These are phyloP conservation scores for Bombus superbus DNA, from an alignment of 1,140 invertebrate genomes.

Conservation along the genomic window DNA sequence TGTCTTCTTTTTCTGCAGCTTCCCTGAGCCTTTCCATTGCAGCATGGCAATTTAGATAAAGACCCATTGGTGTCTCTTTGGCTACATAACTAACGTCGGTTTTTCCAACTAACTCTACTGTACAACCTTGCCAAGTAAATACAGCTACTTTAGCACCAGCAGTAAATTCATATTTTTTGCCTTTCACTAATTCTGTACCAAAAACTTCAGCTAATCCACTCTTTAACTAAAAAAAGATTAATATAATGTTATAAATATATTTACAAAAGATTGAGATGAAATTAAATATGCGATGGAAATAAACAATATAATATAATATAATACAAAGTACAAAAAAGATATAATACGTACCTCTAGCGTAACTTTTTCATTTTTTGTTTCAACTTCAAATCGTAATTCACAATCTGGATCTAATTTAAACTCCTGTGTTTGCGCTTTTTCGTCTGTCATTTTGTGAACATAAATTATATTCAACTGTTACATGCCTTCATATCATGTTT, in stretches of 20 bases:
- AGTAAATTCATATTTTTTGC: slow-evolving; percentile 95
- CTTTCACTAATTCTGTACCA: slow-evolving; percentile 97
- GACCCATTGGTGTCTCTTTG: slow-evolving; percentile 97
- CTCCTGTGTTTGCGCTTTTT: slow-evolving; percentile 84
- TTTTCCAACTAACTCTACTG: slow-evolving; percentile 91
- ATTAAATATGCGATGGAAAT: not conserved
- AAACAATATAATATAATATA: slow-evolving; percentile 7
- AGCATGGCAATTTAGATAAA: slow-evolving; percentile 97
- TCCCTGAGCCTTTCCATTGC: slow-evolving; percentile 95
- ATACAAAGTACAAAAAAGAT: not conserved
- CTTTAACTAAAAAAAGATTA: slow-evolving; percentile 85
- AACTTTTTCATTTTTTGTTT: slow-evolving; percentile 93
- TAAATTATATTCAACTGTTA: not conserved
- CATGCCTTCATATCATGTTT: not conserved
- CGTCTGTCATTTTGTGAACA: slow-evolving; percentile 71
- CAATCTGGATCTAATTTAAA: slow-evolving; percentile 94
- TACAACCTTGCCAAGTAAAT: slow-evolving; percentile 98
- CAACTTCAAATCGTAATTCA: slow-evolving; percentile 97
- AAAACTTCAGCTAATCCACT: slow-evolving; percentile 97
- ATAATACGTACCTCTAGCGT: slow-evolving; percentile 87
- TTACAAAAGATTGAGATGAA: slow-evolving; percentile 1
- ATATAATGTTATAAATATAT: not conserved
- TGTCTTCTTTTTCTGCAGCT: slow-evolving; percentile 89
- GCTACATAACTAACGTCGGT: slow-evolving; percentile 97
- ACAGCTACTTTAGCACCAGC: slow-evolving; percentile 97